Evolutionary conservation across 2,888 invertebrate genomes (phyloP).

Genomic region (Crematogaster levior): DNA sequence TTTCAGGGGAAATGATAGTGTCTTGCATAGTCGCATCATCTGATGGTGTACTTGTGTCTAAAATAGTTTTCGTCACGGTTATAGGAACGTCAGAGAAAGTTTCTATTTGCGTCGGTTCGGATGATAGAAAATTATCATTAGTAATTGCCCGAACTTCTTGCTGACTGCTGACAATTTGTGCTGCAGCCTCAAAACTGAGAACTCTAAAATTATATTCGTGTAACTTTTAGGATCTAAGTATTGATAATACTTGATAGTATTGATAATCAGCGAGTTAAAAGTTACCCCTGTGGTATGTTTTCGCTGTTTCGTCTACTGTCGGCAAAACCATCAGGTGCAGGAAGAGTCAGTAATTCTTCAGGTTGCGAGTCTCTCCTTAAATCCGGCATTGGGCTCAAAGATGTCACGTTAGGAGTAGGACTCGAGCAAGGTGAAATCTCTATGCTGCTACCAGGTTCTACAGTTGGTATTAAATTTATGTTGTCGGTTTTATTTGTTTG

Average conservation of each 20-base stretch:
- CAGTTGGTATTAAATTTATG: constrained; percentile 82
- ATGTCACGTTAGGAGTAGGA: constrained; percentile 87
- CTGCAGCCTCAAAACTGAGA: constrained; percentile 75
- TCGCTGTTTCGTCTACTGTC: constrained; percentile 89
- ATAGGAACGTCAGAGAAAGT: constrained; percentile 78
- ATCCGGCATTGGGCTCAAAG: constrained; percentile 90
- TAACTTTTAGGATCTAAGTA: background rate
- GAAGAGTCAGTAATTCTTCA: constrained; percentile 88
- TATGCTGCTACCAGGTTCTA: constrained; percentile 85
- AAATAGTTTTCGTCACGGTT: constrained; percentile 78
- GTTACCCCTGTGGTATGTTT: constrained; percentile 78
- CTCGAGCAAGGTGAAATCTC: constrained; percentile 87
- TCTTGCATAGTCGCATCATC: constrained; percentile 83
- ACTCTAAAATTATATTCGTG: constrained; percentile 64
- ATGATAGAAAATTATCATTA: constrained; percentile 64
- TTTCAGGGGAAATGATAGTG: constrained; percentile 81
- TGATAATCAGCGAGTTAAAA: constrained; percentile 7
- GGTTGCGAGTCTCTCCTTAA: constrained; percentile 88
- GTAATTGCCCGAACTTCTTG: constrained; percentile 61
- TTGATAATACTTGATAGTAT: too few relatives aligned
- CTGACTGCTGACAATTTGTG: constrained; percentile 62
- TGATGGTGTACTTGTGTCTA: constrained; percentile 81
- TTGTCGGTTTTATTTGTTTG: constrained; percentile 73
- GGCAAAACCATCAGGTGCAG: constrained; percentile 93
- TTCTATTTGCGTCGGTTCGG: constrained; percentile 73